phyloP scores from a whole-genome alignment of 2,797 vertebrate species.

The Epinephelus awoara region DNA sequence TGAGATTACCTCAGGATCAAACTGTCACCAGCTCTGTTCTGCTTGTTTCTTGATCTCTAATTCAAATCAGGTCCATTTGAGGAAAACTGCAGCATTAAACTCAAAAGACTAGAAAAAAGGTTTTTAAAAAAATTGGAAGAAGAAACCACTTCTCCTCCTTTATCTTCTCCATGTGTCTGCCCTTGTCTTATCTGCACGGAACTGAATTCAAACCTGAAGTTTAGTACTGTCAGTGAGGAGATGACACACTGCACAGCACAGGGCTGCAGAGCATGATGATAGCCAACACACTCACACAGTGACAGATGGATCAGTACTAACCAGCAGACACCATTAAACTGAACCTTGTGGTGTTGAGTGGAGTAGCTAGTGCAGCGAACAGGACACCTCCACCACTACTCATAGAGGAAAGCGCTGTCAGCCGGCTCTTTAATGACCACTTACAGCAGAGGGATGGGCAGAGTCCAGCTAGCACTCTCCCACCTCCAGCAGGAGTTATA shows the following conservation, averaged over 20 bases:
- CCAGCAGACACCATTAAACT: conserved; percentile 78
- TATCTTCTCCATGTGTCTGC: conserved; percentile 38
- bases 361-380: conserved; percentile 71
- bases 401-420: conserved; percentile 77
- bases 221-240: conserved; percentile 61
- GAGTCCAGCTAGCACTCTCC: conserved; percentile 67
- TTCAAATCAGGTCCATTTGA: conserved; percentile 48
- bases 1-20: conserved; percentile 57
- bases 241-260: conserved; percentile 55
- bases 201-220: conserved; percentile 59
- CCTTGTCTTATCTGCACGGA: conserved; percentile 48
- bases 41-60: conserved; percentile 48
- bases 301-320: conserved; percentile 79
- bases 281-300: conserved; percentile 66
- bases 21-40: conserved; percentile 41
- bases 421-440: conserved; percentile 82
- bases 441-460: conserved; percentile 81
- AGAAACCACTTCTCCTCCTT: conserved; percentile 29
- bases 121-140: neutral
- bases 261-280: conserved; percentile 61
- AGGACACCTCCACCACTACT: conserved; percentile 77
- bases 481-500: conserved; percentile 78
- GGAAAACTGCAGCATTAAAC: conserved; percentile 22
- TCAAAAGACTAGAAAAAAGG: conserved; percentile 26
- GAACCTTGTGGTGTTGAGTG: conserved; percentile 75